Base-by-base conservation (phyloP, 2,113 vertebrate species). In the Chaenocephalus aceratus region DNA sequence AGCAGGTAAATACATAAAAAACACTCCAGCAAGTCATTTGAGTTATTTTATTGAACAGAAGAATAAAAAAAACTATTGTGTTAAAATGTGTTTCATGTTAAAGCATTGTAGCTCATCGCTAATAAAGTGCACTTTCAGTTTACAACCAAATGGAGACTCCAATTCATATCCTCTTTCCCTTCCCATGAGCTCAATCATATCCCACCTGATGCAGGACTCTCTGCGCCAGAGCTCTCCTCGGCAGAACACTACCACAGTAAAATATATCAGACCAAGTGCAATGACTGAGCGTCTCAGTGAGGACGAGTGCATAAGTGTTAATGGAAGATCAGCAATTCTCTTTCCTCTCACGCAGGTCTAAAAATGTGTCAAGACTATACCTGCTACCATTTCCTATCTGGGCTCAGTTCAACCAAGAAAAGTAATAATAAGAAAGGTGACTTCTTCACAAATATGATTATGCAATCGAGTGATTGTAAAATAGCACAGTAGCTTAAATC, bases 61-160 rank as follows among this genome's bases (percentile, higher is more conserved):
- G 67, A 73, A 60, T 62, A 71, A 30, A 59, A 73, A 80, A 80
- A 87, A 85, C 70, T 64, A 85, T 66, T 52, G 67, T 79, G 71
- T 87, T 76, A 73, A 72, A 84, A 68, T 87, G 87, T 84, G 84
- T 64, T 75, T 85, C 81, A 61, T 79, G 59, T 89, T 86, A 87
- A 92, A 94, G 87, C 78, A 79, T 86, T 26, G 68, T 77, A 89
- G 86, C 84, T 91, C 81, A 76, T 91, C 85, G 82, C 78, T 85
- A 90, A 70, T 92, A 93, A 94, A 95, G 92, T 94, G 92, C 93
- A 92, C 91, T 91, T 94, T 89, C 87, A 92, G 84, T 86, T 91
- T 58, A 89, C 86, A 76, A 53, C 71, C 79, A 66, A 49, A 66
- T 2, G 15, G 76, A 86, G 79, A 77, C 44, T 65, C n/a, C 0